phyloP scores from a whole-genome alignment of 1,140 invertebrate genomes.

The Melipona quadrifasciata region DNA sequence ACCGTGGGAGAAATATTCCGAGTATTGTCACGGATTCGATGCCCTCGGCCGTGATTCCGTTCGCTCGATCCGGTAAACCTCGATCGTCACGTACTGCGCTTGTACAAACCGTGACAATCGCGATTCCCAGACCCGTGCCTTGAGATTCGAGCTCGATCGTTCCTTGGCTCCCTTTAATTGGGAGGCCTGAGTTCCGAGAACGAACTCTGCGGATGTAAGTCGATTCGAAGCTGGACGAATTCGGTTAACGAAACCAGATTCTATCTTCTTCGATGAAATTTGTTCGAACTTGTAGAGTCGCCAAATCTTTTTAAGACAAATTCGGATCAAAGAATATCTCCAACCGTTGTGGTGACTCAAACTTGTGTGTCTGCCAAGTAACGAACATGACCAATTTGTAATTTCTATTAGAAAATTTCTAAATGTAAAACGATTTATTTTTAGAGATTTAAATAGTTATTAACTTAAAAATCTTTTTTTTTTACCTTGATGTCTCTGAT shows the following conservation, averaged over 20 bases:
- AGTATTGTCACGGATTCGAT: background rate
- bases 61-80: constrained; percentile 1
- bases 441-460: no score
- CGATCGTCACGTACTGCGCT: constrained; percentile 18
- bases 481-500: no score
- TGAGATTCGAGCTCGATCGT: constrained; percentile 12
- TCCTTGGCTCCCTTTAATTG: constrained; percentile 38
- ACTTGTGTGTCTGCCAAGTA: no score
- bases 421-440: no score
- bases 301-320: no score
- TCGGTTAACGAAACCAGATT: constrained; percentile 20
- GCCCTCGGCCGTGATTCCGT: constrained; percentile 26
- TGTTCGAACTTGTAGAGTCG: background rate
- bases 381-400: no score
- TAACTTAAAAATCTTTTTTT: no score
- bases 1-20: constrained; percentile 36
- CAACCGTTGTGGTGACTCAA: background rate
- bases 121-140: constrained; percentile 16
- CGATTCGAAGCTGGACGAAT: constrained; percentile 4
- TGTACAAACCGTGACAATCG: constrained; percentile 38
- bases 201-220: constrained; percentile 5
- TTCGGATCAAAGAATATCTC: background rate
- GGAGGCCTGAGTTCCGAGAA: constrained; percentile 38
- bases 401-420: no score
- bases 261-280: constrained; percentile 21